A percentile compares a stretch with the other conserved stretches of the same genome.
Evolutionary conservation across 1,140 invertebrate genomes (phyloP).

Genomic region (Drosophila virilis): DNA sequence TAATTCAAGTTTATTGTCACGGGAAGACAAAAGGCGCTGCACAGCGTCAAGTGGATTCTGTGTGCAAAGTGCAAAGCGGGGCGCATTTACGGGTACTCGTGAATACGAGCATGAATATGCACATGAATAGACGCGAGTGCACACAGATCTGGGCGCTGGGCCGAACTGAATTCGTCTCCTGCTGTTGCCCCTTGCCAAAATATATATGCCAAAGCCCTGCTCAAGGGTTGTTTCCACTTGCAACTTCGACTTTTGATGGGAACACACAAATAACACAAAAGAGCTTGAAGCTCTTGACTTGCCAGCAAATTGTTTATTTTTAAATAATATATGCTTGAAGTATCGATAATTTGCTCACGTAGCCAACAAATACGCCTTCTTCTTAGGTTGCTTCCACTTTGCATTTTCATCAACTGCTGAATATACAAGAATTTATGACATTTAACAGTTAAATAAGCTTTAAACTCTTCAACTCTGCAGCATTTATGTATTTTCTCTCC

Average conservation of each 20-base stretch:
- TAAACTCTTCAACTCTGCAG: background rate
- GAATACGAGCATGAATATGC: background rate
- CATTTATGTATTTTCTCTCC: background rate
- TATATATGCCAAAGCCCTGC: background rate
- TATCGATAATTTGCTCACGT: no score
- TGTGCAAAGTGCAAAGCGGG: background rate
- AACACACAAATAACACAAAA: background rate
- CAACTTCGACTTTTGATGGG: background rate
- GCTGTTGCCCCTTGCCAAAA: background rate
- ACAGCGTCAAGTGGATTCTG: constrained; percentile 22
- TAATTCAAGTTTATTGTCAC: constrained; percentile 78
- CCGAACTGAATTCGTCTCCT: background rate
- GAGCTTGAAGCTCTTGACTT: no score
- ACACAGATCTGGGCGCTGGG: background rate
- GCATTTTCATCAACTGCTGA: no score
- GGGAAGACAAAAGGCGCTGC: constrained; percentile 54
- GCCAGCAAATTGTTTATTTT: no score
- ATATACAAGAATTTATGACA: background rate
- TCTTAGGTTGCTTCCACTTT: no score
- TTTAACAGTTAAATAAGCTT: background rate
- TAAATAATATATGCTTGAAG: no score
- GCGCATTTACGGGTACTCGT: constrained; percentile 11
- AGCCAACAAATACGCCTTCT: no score
- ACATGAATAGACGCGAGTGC: constrained; percentile 1
- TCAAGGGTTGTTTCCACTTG: background rate